These are phyloP conservation scores for Polylopha cassiicola DNA, from an alignment of 2,888 invertebrate genomes.

Conservation along the genomic window DNA sequence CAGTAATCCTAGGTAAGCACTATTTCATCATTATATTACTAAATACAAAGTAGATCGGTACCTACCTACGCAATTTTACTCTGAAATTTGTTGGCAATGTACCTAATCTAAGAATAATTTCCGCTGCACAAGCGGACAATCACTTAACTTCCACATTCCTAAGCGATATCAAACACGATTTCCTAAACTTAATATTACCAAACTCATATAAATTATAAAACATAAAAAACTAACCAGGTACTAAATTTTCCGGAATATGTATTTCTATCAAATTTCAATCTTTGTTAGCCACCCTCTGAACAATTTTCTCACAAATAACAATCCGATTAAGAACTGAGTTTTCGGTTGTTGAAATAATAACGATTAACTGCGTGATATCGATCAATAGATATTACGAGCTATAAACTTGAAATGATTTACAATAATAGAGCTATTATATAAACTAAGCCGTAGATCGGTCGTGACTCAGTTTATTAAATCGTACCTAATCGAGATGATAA, in stretches of 20 bases:
- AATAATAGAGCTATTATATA: conserved; percentile 16
- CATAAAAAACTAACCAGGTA: too few relatives aligned
- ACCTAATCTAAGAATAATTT: conserved; percentile 3
- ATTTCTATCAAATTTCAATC: too few relatives aligned
- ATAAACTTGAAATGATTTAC: conserved; percentile 9
- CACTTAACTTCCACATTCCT: not conserved
- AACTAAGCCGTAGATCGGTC: conserved; percentile 12
- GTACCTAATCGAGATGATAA: conserved; percentile 1
- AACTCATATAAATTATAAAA: too few relatives aligned
- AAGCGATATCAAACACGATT: too few relatives aligned
- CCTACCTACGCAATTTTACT: conserved; percentile 5
- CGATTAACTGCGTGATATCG: conserved; percentile 1
- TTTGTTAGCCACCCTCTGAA: too few relatives aligned
- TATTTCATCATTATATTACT: conserved; percentile 18
- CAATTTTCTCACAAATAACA: too few relatives aligned
- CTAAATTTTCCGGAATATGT: too few relatives aligned
- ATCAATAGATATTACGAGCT: conserved; percentile 1
- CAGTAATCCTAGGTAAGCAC: conserved; percentile 92
- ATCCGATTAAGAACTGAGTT: too few relatives aligned
- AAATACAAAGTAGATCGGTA: too few relatives aligned
- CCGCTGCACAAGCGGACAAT: conserved; percentile 6
- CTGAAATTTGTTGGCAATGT: conserved; percentile 9
- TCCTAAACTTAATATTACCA: too few relatives aligned
- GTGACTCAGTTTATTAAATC: conserved; percentile 13
- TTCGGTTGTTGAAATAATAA: too few relatives aligned